These are phyloP conservation scores for Sandelia bainsii DNA, from an alignment of 2,797 vertebrate genomes.

Conservation along the genomic window DNA sequence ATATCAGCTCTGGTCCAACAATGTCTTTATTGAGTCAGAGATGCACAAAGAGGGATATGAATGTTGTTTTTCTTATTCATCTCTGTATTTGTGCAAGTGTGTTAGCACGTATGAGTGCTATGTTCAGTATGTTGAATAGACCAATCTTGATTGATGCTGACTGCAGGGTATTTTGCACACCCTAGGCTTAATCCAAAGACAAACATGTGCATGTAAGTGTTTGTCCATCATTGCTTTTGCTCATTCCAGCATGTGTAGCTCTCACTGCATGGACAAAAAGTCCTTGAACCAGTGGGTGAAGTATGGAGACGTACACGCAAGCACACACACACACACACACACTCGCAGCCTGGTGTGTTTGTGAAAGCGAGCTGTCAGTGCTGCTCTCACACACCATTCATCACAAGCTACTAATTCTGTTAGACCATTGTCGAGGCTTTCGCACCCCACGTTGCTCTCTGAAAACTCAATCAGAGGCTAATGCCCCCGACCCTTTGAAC, in stretches of 20 bases:
- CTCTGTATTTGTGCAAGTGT: constrained; percentile 1
- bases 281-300: constrained; percentile 84
- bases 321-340: constrained; percentile 8
- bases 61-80: constrained; percentile 55
- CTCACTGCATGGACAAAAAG: constrained; percentile 83
- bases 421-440: constrained; percentile 97
- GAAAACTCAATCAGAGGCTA: constrained; percentile 98
- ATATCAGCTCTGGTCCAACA: constrained; percentile 49
- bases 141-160: constrained; percentile 60
- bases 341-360: constrained; percentile 81
- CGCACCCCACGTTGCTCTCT: constrained; percentile 93
- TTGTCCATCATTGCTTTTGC: constrained; percentile 40
- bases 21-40: constrained; percentile 65
- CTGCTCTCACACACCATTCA: constrained; percentile 97
- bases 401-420: constrained; percentile 98
- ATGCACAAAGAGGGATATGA: constrained; percentile 30
- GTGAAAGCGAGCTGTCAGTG: constrained; percentile 95
- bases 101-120: constrained; percentile 18
- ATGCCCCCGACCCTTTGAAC: constrained; percentile 87
- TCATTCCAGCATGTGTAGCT: constrained; percentile 41
- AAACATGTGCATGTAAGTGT: constrained; percentile 9
- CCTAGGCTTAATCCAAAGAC: constrained; percentile 32
- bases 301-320: constrained; percentile 37
- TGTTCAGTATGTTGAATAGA: constrained; percentile 47
- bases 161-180: constrained; percentile 51